Percentiles rank a stretch among this genome's conserved stretches.
phyloP scores from a whole-genome alignment of 2,797 vertebrate species.

The Sebastes nivosus region DNA sequence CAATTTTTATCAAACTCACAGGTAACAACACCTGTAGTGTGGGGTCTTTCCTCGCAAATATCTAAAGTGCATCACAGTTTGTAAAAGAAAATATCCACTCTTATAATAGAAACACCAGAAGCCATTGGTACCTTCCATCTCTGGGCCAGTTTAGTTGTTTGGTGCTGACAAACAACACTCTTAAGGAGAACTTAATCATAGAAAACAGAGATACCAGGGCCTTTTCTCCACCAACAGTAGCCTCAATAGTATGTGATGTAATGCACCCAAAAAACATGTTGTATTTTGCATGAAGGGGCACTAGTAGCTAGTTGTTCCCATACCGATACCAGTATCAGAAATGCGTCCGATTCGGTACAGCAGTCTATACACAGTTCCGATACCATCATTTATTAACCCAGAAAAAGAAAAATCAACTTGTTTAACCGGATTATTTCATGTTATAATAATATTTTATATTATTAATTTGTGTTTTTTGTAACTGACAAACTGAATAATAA shows the following conservation, averaged over 20 bases:
- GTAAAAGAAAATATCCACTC: slow-evolving; percentile 3
- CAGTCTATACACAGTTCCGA: too few species aligned
- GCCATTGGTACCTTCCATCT: background rate
- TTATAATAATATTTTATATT: too few species aligned
- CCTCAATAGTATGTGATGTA: background rate
- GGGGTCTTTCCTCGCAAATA: background rate
- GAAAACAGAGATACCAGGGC: background rate
- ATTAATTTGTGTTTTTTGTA: too few species aligned
- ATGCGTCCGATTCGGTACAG: too few species aligned
- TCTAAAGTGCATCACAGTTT: slow-evolving; percentile 37
- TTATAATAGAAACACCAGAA: background rate
- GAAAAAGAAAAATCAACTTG: too few species aligned
- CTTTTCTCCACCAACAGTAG: background rate
- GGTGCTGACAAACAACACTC: background rate
- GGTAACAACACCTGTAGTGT: background rate
- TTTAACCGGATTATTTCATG: too few species aligned
- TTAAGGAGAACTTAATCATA: background rate
- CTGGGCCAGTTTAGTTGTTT: background rate
- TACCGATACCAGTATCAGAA: too few species aligned
- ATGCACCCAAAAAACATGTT: background rate
- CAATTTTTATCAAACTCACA: background rate
- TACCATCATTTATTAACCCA: too few species aligned
- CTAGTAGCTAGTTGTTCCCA: too few species aligned
- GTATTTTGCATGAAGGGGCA: too few species aligned
- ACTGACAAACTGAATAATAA: too few species aligned